These are phyloP conservation scores for Achatina immaculata DNA, from an alignment of 1,140 invertebrate genomes.

Conservation along the genomic window DNA sequence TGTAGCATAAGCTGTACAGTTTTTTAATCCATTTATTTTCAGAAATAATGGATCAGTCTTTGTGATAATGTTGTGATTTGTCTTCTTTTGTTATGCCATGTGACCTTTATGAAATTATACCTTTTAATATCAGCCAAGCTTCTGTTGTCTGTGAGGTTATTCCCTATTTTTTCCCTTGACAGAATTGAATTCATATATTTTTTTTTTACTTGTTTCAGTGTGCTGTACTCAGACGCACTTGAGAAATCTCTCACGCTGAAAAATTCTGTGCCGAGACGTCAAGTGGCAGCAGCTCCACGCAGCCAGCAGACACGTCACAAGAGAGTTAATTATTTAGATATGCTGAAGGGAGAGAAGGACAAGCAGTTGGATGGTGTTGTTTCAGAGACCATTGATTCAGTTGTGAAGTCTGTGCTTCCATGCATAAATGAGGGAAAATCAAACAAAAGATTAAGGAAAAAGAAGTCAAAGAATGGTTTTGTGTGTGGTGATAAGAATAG, in stretches of 20 bases:
- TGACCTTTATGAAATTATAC: no score
- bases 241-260: neutral
- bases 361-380: constrained; percentile 1
- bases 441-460: constrained; percentile 17
- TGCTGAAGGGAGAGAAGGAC: constrained; percentile 53
- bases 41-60: no score
- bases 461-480: neutral
- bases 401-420: neutral
- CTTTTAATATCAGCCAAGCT: no score
- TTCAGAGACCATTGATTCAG: constrained; percentile 41
- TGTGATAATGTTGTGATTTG: no score
- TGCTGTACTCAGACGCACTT: neutral
- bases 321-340: constrained; percentile 63
- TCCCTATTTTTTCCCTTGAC: no score
- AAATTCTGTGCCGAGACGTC: neutral
- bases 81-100: no score
- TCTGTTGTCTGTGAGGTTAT: no score
- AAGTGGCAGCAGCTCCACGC: neutral
- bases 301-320: constrained; percentile 57
- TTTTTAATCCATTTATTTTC: no score
- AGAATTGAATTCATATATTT: no score
- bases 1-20: no score
- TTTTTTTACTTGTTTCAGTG: neutral
- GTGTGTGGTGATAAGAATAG: neutral
- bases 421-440: constrained; percentile 22